A percentile compares a stretch with the other conserved stretches of the same genome.
These are phyloP conservation scores for Columba janthina DNA, from an alignment of 2,113 vertebrate species.

Conservation along the genomic window DNA sequence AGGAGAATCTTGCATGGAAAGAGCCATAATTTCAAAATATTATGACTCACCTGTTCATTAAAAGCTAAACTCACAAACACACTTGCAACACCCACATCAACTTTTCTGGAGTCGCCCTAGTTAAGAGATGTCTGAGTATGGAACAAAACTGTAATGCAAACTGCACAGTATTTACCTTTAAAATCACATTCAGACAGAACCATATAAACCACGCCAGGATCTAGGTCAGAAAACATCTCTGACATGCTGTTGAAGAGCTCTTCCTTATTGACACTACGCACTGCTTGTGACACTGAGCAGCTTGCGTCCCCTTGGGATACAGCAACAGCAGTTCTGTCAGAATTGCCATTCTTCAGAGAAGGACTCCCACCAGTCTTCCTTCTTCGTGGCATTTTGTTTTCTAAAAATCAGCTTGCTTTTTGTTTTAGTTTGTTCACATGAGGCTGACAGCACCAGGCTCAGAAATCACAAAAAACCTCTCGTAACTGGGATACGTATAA, in stretches of 20 bases:
- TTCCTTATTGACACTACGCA: constrained; percentile 71
- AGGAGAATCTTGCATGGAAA: background rate
- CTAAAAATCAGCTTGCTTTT: constrained; percentile 45
- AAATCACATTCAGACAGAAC: constrained; percentile 95
- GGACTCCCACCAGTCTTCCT: constrained; percentile 85
- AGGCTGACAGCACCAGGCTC: constrained; percentile 50
- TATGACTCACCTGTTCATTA: constrained; percentile 2
- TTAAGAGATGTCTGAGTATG: background rate
- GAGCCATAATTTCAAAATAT: background rate
- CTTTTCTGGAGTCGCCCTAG: background rate
- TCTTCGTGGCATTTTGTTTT: constrained; percentile 87
- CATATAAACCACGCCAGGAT: constrained; percentile 91
- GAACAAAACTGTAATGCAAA: constrained; percentile 46
- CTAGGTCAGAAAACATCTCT: constrained; percentile 95
- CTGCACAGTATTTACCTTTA: constrained; percentile 83
- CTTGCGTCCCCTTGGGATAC: constrained; percentile 23
- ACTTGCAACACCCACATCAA: background rate
- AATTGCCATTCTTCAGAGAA: constrained; percentile 65
- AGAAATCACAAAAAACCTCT: constrained; percentile 59
- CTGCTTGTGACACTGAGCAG: constrained; percentile 5
- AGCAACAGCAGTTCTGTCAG: constrained; percentile 51
- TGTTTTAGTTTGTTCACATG: constrained; percentile 37
- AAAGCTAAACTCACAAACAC: background rate
- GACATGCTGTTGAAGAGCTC: constrained; percentile 83
- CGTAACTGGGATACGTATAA: background rate